These are phyloP conservation scores for Larimichthys polyactis DNA, from an alignment of 2,113 vertebrate genomes.

Conservation along the genomic window DNA sequence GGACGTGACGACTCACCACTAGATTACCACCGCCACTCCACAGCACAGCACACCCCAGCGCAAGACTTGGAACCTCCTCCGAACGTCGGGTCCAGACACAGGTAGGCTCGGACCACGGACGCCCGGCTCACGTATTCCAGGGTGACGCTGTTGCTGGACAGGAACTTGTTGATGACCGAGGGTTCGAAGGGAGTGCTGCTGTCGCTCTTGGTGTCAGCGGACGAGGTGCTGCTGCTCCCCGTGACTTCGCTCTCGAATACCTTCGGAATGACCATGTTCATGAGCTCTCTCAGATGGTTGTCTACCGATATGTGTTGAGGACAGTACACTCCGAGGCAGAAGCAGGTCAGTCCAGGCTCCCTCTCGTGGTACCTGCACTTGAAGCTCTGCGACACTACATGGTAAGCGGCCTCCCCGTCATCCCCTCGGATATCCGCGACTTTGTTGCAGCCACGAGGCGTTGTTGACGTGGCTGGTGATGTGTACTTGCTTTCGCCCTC, in stretches of 20 bases:
- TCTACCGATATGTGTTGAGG: slow-evolving; percentile 39
- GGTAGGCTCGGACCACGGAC: not conserved
- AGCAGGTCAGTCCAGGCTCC: not conserved
- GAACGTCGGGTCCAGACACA: slow-evolving; percentile 36
- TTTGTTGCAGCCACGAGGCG: slow-evolving; percentile 25
- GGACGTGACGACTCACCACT: slow-evolving; percentile 14
- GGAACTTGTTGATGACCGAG: slow-evolving; percentile 12
- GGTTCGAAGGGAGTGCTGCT: not conserved
- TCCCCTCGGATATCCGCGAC: not conserved
- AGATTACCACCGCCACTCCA: slow-evolving; percentile 3
- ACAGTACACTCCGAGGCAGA: slow-evolving; percentile 23
- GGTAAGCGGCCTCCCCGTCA: not conserved
- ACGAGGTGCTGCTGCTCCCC: not conserved
- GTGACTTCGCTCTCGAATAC: slow-evolving; percentile 19
- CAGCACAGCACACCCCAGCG: slow-evolving; percentile 21
- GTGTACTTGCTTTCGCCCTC: slow-evolving; percentile 18
- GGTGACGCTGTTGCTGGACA: not conserved
- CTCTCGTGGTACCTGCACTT: slow-evolving; percentile 31
- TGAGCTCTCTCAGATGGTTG: not conserved
- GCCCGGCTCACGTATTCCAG: not conserved
- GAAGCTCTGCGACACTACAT: slow-evolving; percentile 20
- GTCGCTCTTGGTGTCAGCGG: not conserved
- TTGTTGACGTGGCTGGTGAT: slow-evolving; percentile 38
- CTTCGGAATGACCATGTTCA: not conserved
- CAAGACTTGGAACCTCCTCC: slow-evolving; percentile 26